Conservation (phyloP, 2,888 invertebrate species). For the Tortricodes alternella region DNA sequence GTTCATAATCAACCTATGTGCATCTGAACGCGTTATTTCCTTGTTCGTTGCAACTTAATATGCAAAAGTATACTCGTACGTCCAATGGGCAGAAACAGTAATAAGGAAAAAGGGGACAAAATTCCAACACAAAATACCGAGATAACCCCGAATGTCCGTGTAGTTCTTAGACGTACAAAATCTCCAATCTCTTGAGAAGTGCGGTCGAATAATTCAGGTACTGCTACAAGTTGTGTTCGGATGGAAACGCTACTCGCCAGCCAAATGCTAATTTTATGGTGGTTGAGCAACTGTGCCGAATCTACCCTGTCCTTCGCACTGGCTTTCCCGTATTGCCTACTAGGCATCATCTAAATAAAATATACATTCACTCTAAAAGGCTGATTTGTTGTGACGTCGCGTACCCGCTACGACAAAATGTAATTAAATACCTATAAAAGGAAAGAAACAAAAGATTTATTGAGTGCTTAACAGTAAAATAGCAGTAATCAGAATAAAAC, state of each 20-base stretch:
- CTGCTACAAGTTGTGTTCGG: conserved; percentile 64
- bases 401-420: conserved; percentile 3
- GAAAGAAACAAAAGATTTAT: too few relatives aligned
- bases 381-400: conserved; percentile 13
- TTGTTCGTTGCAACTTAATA: conserved; percentile 1
- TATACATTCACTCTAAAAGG: conserved; percentile 48
- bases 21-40: neutral
- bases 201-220: conserved; percentile 77
- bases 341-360: conserved; percentile 77
- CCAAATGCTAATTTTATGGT: conserved; percentile 83
- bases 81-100: neutral
- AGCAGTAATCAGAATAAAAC: too few relatives aligned
- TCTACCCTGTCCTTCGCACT: conserved; percentile 71
- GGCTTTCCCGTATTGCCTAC: conserved; percentile 57
- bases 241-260: conserved; percentile 76
- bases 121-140: conserved; percentile 24
- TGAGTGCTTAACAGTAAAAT: too few relatives aligned
- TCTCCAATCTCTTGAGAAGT: conserved; percentile 60
- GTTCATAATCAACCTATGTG: too few relatives aligned
- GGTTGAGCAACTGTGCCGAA: conserved; percentile 80
- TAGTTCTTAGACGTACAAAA: conserved; percentile 43
- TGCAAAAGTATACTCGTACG: neutral
- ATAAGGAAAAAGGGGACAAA: conserved; percentile 21
- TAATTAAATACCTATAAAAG: neutral
- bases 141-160: conserved; percentile 40